Evolutionary conservation across 2,888 invertebrate species (phyloP), one percentile per base, ranked within the genome.

Genomic region (Thyatira batis): DNA sequence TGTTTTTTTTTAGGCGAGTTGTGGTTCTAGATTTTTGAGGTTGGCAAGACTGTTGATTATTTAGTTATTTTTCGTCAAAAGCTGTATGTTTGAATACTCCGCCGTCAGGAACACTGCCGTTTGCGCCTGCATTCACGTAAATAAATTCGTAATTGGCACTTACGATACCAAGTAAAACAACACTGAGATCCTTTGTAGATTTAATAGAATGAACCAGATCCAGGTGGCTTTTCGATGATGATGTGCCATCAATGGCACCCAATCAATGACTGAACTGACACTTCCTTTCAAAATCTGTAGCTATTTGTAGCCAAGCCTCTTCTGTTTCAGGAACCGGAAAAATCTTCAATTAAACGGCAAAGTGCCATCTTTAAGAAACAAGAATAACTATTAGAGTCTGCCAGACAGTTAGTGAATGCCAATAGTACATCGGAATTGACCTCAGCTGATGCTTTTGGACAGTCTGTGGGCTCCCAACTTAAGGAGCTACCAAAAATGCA

Each of bases 131-230:
- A 21, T 58, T 50, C 13, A 54, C 57, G 27, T 58, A 62, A 17
- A 63, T 55, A 46, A 63, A 66, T 51, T 59, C 57, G 20, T 68
- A 61, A 27, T 64, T 61, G 8, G 64, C 63, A 49, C 62, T 56
- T 1, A 61, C 62, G 10, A 65, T 45, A 43, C 60, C 63, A 20
- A 63, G 54, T 30, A 69, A 52, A 13, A 67, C 56, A 4, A 67
- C 49, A 50, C 63, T 66, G 27, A 60, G 58, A 60, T 6, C 59
- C 60, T 50, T 71, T 67, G 28, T 67, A 65, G 48, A 67, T 71
- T 20, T 55, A 67, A 44, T 55, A 71, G 6, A 55, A 17, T 9
- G 63, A 65, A 3, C 67, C 68, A 49, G 58, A 60, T 23, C 17
- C 46, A 6, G 60, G 52, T 3, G 68, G 67, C 51, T 60, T 60